Conservation (phyloP, 1,140 invertebrate species). For the Lordiphosa clarofinis region DNA sequence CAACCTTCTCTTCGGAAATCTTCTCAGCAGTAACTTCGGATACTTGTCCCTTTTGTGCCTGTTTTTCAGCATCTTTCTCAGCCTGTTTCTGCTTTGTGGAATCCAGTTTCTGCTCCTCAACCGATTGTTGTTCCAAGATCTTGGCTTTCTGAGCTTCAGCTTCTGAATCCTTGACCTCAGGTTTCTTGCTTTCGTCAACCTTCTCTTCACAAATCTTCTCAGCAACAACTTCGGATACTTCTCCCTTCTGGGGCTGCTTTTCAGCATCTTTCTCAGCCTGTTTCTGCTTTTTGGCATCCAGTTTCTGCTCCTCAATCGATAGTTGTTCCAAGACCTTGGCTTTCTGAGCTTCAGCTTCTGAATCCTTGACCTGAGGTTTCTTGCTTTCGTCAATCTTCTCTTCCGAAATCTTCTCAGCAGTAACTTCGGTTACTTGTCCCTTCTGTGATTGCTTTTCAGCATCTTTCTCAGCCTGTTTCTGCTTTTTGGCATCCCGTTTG, state of each 20-base stretch:
- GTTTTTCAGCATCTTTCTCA: slow-evolving; percentile 10
- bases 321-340: neutral
- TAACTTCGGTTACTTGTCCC: neutral
- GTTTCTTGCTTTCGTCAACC: neutral
- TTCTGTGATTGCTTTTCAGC: neutral
- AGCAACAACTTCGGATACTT: slow-evolving; percentile 3
- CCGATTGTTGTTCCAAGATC: neutral
- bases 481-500: neutral
- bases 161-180: slow-evolving; percentile 4
- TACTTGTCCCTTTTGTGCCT: neutral
- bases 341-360: neutral
- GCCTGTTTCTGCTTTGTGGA: slow-evolving; percentile 2
- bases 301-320: neutral
- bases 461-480: slow-evolving; percentile 9
- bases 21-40: neutral
- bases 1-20: too few species aligned
- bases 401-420: slow-evolving; percentile 9
- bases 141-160: neutral
- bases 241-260: slow-evolving; percentile 3
- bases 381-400: neutral
- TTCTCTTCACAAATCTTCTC: slow-evolving; percentile 6
- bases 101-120: slow-evolving; percentile 1
- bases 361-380: neutral
- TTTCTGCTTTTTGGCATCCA: neutral
- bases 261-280: neutral